Percentiles rank a stretch among this genome's conserved stretches.
Conservation (phyloP, 2,113 vertebrate genomes). For the Malurus cyaneus region DNA sequence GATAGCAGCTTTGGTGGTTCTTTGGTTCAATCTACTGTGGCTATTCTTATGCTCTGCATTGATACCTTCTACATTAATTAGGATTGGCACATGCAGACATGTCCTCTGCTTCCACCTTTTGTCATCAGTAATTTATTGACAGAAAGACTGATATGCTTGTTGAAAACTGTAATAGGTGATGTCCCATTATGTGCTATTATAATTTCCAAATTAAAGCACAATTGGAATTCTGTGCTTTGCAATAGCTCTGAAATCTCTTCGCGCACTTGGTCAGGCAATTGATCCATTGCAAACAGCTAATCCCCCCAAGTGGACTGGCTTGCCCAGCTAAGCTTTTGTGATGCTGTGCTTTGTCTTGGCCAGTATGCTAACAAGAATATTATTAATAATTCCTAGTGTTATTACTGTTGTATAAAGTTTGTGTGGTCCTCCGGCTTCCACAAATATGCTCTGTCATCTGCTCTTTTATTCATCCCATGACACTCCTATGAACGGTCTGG, state of each 20-base stretch:
- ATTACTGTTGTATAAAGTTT: not conserved
- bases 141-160: not conserved
- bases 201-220: not conserved
- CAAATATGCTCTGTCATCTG: not conserved
- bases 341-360: not conserved
- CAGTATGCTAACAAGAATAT: not conserved
- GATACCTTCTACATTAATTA: not conserved
- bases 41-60: not conserved
- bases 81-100: not conserved
- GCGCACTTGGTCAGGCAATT: not conserved
- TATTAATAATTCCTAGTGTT: not conserved
- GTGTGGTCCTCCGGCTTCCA: not conserved
- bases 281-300: not conserved
- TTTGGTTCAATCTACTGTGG: not conserved
- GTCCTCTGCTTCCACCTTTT: not conserved
- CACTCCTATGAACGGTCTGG: not conserved
- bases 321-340: not conserved
- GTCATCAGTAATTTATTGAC: not conserved
- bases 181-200: not conserved
- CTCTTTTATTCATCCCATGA: not conserved
- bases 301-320: not conserved
- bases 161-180: not conserved
- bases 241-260: not conserved
- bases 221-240: not conserved
- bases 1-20: not conserved